Evolutionary conservation across 2,888 invertebrate species (phyloP), one percentile per base, ranked within the genome.

Genomic region (Eucera pruinosa): DNA sequence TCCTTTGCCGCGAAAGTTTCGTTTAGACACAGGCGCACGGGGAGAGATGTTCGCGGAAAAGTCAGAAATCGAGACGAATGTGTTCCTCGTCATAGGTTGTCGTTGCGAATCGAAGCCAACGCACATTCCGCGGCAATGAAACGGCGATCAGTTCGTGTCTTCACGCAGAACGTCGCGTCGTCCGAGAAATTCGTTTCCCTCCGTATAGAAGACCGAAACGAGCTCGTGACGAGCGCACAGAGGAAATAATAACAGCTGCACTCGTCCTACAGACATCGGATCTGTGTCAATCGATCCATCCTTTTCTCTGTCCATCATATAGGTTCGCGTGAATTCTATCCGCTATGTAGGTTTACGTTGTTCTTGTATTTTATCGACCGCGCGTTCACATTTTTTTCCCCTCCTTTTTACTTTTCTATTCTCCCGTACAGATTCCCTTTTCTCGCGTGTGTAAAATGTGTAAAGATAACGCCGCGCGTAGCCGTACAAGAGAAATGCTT

Each of bases 241-340:
- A 52, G 57, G 50, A 72, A 75, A 75, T 72, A 75, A 75, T 75
- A 72, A 72, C 64, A 75, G 39, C 41, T 48, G 65, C 30, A 45
- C 45, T 47, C 47, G 58, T 60, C 58, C 65, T 64, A 60, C 52
- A 54, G 65, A 65, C 73, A 41, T 72, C 47, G 58, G 75, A 75
- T 75, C 73, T 75, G 73, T 75, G 73, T 60, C 75, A 75, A 75
- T 75, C 75, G 73, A 75, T 75, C 25, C 60, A 30, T 71, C 30
- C 45, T 58, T 75, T 72, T n/a, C 60, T 65, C 45, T 60, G 52
- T 41, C 60, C 60, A 58, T 54, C 50, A 39, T n/a, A n/a, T 61
- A 54, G 45, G 33, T 43, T 50, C 57, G 39, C 39, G 50, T 52
- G 57, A 62, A 73, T 69, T 70, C 45, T 54, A 33, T 55, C 45